phyloP scores from a whole-genome alignment of 2,888 invertebrate species.

The Kryphioiulus occultus region DNA sequence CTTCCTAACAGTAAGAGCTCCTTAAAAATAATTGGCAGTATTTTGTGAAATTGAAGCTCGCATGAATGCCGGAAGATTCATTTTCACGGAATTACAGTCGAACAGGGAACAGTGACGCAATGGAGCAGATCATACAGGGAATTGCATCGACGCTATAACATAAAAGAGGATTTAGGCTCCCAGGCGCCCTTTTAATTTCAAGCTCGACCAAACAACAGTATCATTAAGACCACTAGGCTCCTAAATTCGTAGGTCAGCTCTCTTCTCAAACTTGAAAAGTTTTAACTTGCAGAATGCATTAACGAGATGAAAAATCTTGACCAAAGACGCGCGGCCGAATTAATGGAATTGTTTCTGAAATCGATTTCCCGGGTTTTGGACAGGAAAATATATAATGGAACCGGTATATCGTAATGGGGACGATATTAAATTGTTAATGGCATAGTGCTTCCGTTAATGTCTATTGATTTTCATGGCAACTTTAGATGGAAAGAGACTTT shows the following conservation, averaged over 20 bases:
- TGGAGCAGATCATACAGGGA: slow-evolving; percentile 40
- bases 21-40: slow-evolving; percentile 40
- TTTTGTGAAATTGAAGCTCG: slow-evolving; percentile 10
- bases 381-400: background rate
- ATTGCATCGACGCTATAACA: slow-evolving; percentile 23
- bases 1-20: slow-evolving; percentile 11
- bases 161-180: slow-evolving; percentile 41
- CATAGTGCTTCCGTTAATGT: slow-evolving; percentile 30
- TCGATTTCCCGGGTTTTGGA: slow-evolving; percentile 17
- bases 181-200: slow-evolving; percentile 46
- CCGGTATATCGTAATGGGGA: slow-evolving; percentile 10
- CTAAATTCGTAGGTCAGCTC: slow-evolving; percentile 34
- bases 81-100: slow-evolving; percentile 38
- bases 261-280: slow-evolving; percentile 33
- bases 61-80: slow-evolving; percentile 27
- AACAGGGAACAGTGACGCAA: slow-evolving; percentile 31
- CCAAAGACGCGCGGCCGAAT: background rate
- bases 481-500: slow-evolving; percentile 27
- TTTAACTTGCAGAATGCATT: slow-evolving; percentile 40
- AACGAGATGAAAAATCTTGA: slow-evolving; percentile 30
- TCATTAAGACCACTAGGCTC: slow-evolving; percentile 16
- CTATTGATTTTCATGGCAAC: slow-evolving; percentile 27
- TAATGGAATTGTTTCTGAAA: slow-evolving; percentile 32
- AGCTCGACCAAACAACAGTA: slow-evolving; percentile 44
- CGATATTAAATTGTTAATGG: slow-evolving; percentile 39